These are phyloP conservation scores for Eutrigla gurnardus DNA, from an alignment of 2,797 vertebrate genomes.

Conservation along the genomic window DNA sequence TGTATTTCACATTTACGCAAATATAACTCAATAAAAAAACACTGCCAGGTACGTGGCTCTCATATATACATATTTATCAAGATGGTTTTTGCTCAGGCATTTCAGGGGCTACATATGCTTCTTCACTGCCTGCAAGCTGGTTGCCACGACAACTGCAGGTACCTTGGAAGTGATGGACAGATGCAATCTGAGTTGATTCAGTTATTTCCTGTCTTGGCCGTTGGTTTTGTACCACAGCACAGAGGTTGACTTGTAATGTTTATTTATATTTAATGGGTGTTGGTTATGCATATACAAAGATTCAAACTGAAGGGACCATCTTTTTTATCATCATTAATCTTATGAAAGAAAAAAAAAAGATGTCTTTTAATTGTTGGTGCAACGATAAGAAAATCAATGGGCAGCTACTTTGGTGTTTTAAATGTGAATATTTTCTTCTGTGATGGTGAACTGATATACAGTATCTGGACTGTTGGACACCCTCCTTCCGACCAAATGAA, in stretches of 20 bases:
- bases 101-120: slow-evolving; percentile 2
- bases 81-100: neutral
- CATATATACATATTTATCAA: neutral
- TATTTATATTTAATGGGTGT: neutral
- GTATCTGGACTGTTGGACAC: neutral
- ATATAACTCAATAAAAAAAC: neutral
- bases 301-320: neutral
- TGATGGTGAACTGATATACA: neutral
- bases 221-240: neutral
- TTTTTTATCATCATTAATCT: neutral
- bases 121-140: slow-evolving; percentile 7
- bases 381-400: neutral
- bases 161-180: slow-evolving; percentile 20
- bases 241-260: neutral
- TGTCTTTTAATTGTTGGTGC: neutral
- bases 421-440: neutral
- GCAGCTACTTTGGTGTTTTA: neutral
- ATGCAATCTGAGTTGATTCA: slow-evolving; percentile 21
- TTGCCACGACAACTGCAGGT: slow-evolving; percentile 63
- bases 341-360: neutral
- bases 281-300: neutral
- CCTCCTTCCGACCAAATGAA: neutral
- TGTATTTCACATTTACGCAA: neutral
- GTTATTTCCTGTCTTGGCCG: neutral
- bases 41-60: neutral